These are phyloP conservation scores for Eucera pruinosa DNA, from an alignment of 2,888 invertebrate species.

Conservation along the genomic window DNA sequence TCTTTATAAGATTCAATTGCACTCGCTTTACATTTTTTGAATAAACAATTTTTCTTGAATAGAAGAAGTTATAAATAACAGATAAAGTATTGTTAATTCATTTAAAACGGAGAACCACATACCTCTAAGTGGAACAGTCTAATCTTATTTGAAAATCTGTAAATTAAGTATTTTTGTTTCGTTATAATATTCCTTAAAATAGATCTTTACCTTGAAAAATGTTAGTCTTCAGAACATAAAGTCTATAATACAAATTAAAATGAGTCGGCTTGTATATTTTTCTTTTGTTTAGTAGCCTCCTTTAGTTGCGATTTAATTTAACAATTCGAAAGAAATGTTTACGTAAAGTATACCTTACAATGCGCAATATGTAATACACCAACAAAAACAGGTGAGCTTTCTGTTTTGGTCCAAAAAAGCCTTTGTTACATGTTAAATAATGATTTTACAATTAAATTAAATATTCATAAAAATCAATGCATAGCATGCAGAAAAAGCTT, in stretches of 20 bases:
- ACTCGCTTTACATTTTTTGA: no score
- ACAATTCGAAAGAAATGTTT: background rate
- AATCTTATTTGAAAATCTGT: background rate
- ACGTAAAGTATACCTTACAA: constrained; percentile 19
- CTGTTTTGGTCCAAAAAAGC: constrained; percentile 2
- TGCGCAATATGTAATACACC: constrained; percentile 35
- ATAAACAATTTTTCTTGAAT: no score
- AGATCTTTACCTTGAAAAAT: background rate
- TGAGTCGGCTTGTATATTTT: constrained; percentile 3
- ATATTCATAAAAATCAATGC: constrained; percentile 31
- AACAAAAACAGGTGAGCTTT: constrained; percentile 34
- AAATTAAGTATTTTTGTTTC: background rate
- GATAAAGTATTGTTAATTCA: no score
- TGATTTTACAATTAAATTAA: background rate
- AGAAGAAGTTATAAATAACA: no score
- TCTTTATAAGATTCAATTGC: background rate
- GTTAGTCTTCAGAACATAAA: background rate
- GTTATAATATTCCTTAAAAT: background rate
- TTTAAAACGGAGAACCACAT: no score
- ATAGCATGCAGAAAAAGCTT: constrained; percentile 41
- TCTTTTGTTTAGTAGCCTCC: background rate
- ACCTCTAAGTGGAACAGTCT: no score
- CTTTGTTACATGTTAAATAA: background rate
- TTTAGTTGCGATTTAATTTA: background rate
- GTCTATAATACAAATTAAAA: background rate